These are phyloP conservation scores for Halichoeres trimaculatus DNA, from an alignment of 2,113 vertebrate genomes.

Conservation along the genomic window DNA sequence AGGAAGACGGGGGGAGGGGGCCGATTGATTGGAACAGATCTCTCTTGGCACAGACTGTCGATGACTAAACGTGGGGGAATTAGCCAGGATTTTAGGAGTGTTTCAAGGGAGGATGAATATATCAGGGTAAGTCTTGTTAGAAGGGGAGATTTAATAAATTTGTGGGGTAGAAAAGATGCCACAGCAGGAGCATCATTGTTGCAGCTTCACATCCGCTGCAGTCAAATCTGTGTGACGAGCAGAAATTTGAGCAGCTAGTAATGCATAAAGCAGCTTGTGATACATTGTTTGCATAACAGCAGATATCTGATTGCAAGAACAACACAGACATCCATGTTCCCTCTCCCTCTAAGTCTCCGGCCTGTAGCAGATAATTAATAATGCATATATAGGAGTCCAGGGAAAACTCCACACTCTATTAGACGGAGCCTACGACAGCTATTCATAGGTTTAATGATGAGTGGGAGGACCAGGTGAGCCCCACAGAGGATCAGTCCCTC, in stretches of 20 bases:
- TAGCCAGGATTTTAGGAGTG: constrained; percentile 45
- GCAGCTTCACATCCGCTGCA: constrained; percentile 1
- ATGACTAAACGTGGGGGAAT: constrained; percentile 65
- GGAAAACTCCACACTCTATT: constrained; percentile 74
- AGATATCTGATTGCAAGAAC: constrained; percentile 39
- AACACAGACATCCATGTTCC: constrained; percentile 45
- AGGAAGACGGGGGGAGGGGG: neutral
- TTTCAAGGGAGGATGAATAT: constrained; percentile 29
- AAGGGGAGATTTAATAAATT: constrained; percentile 9
- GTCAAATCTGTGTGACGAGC: constrained; percentile 10
- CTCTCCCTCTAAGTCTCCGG: constrained; percentile 18
- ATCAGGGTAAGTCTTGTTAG: constrained; percentile 1
- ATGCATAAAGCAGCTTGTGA: neutral
- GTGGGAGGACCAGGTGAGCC: constrained; percentile 52
- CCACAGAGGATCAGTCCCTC: constrained; percentile 35
- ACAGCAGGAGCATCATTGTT: neutral
- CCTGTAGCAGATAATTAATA: constrained; percentile 73
- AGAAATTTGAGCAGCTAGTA: neutral
- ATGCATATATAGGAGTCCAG: constrained; percentile 72
- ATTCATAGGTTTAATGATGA: constrained; percentile 70
- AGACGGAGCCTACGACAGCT: constrained; percentile 59
- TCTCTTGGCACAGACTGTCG: constrained; percentile 58
- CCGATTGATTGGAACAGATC: constrained; percentile 53
- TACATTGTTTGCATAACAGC: constrained; percentile 30
- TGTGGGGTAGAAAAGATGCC: constrained; percentile 9